phyloP scores from a whole-genome alignment of 1,140 invertebrate genomes.

The Stenopsyche tienmushanensis region DNA sequence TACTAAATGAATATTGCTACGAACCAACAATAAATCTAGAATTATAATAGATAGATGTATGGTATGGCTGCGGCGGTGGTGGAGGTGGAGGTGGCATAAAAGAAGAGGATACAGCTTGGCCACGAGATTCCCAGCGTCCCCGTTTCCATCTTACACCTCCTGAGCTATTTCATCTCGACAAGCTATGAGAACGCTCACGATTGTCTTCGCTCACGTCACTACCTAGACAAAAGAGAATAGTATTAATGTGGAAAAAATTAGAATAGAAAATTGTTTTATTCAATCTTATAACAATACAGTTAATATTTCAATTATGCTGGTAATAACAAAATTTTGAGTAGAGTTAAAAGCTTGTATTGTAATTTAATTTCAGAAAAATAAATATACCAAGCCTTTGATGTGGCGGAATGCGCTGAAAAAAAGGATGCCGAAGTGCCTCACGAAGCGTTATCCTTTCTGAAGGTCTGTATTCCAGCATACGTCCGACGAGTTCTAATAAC shows the following conservation, averaged over 20 bases:
- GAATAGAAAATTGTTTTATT: too few species aligned
- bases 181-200: slow-evolving; percentile 38
- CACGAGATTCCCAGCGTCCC: background rate
- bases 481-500: slow-evolving; percentile 90
- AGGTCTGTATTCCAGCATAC: slow-evolving; percentile 98
- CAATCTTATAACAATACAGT: too few species aligned
- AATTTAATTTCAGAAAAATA: too few species aligned
- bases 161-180: slow-evolving; percentile 35
- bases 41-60: slow-evolving; percentile 12
- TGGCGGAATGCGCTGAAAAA: slow-evolving; percentile 83
- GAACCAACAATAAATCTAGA: slow-evolving; percentile 1
- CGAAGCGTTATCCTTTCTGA: slow-evolving; percentile 82
- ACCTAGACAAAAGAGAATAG: slow-evolving; percentile 21
- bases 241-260: slow-evolving; percentile 1
- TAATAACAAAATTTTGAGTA: too few species aligned
- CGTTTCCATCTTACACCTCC: slow-evolving; percentile 12
- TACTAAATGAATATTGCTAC: background rate
- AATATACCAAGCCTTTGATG: slow-evolving; percentile 66
- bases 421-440: slow-evolving; percentile 89
- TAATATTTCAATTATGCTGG: too few species aligned
- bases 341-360: too few species aligned
- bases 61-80: background rate
- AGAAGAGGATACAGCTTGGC: slow-evolving; percentile 1
- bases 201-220: slow-evolving; percentile 21
- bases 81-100: slow-evolving; percentile 12